These are phyloP conservation scores for Pyrrhosoma nymphula DNA, from an alignment of 2,888 invertebrate species.

Conservation along the genomic window DNA sequence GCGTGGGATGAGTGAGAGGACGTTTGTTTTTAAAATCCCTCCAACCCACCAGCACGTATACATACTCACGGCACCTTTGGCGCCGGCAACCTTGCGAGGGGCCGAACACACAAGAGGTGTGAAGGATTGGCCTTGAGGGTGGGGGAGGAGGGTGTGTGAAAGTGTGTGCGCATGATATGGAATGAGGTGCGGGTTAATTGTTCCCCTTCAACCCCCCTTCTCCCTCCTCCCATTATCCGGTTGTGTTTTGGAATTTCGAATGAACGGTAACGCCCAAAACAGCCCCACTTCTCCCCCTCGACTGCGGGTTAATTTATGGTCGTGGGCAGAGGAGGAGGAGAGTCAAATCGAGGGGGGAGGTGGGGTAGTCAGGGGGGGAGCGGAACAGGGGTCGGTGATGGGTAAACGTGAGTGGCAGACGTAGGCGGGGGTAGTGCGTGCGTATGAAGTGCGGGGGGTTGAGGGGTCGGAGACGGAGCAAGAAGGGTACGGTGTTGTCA, in stretches of 20 bases:
- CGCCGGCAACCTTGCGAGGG: too few species aligned
- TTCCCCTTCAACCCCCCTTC: neutral
- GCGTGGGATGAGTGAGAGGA: neutral
- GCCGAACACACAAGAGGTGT: too few species aligned
- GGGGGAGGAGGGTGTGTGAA: neutral
- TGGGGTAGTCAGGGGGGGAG: neutral
- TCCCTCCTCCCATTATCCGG: neutral
- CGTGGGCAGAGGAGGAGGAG: neutral
- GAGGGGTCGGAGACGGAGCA: neutral
- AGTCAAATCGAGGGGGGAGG: neutral
- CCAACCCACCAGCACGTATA: too few species aligned
- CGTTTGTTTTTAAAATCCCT: neutral
- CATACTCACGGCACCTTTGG: too few species aligned
- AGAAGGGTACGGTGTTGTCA: neutral
- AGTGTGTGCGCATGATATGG: neutral
- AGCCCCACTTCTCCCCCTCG: neutral
- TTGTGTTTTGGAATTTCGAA: slow-evolving; percentile 29
- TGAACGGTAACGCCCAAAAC: neutral
- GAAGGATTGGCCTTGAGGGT: too few species aligned
- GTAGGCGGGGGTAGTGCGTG: neutral
- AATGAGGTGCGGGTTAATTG: neutral
- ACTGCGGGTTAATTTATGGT: slow-evolving; percentile 48
- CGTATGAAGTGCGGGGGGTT: neutral
- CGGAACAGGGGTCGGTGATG: neutral
- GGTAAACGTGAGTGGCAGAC: neutral